A percentile compares a stretch with the other conserved stretches of the same genome.
These are phyloP conservation scores for Ooceraea biroi DNA, from an alignment of 1,140 invertebrate genomes.

Conservation along the genomic window DNA sequence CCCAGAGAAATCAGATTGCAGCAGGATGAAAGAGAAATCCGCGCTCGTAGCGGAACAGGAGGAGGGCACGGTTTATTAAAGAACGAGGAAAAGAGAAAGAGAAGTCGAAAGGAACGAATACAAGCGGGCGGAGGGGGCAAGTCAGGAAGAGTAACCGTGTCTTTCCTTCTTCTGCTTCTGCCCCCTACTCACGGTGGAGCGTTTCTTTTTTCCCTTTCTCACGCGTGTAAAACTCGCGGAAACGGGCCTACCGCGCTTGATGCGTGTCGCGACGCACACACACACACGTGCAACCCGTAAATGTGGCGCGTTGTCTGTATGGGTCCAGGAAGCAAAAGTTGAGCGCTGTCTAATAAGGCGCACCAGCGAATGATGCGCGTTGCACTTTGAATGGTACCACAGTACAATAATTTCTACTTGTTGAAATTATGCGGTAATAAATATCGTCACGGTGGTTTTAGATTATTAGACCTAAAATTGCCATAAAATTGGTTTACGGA, in stretches of 20 bases:
- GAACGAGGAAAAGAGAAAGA: slow-evolving; percentile 60
- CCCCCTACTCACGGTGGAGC: slow-evolving; percentile 18
- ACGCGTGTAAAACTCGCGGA: slow-evolving; percentile 62
- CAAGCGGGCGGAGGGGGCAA: slow-evolving; percentile 4
- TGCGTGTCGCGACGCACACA: slow-evolving; percentile 39
- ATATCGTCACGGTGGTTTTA: not conserved
- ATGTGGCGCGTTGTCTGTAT: slow-evolving; percentile 11
- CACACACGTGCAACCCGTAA: slow-evolving; percentile 13
- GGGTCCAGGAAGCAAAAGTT: slow-evolving; percentile 37
- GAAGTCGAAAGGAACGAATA: slow-evolving; percentile 34
- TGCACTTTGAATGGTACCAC: not conserved
- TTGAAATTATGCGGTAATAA: not conserved
- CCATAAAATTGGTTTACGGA: not conserved
- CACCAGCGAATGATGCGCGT: not conserved
- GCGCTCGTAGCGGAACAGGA: slow-evolving; percentile 29
- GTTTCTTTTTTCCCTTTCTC: slow-evolving; percentile 63
- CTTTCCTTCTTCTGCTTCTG: slow-evolving; percentile 60
- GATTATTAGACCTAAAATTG: not conserved
- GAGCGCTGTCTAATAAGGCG: slow-evolving; percentile 21
- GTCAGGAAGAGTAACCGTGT: slow-evolving; percentile 66
- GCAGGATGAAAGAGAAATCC: slow-evolving; percentile 74
- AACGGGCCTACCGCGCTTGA: slow-evolving; percentile 43
- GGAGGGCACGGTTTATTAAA: slow-evolving; percentile 67
- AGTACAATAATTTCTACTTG: not conserved
- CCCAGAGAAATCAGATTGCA: slow-evolving; percentile 71